A percentile compares a stretch with the other conserved stretches of the same genome.
Conservation (phyloP, 2,888 invertebrate genomes). For the Erebia epiphron region DNA sequence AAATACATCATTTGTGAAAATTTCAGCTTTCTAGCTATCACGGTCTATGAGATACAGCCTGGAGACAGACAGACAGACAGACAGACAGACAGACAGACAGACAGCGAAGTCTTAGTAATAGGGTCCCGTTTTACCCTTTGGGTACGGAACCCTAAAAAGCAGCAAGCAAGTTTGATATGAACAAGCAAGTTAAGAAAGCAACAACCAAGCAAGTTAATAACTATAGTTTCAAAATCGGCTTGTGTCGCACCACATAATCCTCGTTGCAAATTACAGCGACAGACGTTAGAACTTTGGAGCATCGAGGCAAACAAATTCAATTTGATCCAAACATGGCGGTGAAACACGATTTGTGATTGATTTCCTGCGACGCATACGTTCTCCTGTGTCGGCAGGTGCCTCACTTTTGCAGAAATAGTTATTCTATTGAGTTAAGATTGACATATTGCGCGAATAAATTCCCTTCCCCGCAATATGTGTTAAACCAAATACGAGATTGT, state of each 20-base stretch:
- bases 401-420: constrained; percentile 42
- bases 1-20: too few species aligned
- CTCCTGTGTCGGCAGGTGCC: constrained; percentile 39
- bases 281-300: constrained; percentile 35
- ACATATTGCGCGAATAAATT: constrained; percentile 40
- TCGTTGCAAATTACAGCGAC: constrained; percentile 38
- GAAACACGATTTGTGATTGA: constrained; percentile 46
- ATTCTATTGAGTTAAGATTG: constrained; percentile 44
- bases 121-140: too few species aligned
- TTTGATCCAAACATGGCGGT: constrained; percentile 43
- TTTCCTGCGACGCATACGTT: constrained; percentile 45
- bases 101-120: too few species aligned
- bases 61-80: too few species aligned
- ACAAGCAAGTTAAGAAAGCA: not conserved
- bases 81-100: too few species aligned
- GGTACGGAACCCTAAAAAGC: too few species aligned
- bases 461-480: not conserved
- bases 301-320: constrained; percentile 44
- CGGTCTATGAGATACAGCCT: too few species aligned
- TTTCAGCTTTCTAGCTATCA: too few species aligned
- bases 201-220: not conserved
- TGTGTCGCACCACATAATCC: not conserved
- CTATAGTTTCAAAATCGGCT: not conserved
- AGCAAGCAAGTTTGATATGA: not conserved
- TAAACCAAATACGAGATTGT: constrained; percentile 15